A percentile compares a stretch with the other conserved stretches of the same genome.
These are phyloP conservation scores for Bimastos eiseni DNA, from an alignment of 2,888 invertebrate genomes.

Conservation along the genomic window DNA sequence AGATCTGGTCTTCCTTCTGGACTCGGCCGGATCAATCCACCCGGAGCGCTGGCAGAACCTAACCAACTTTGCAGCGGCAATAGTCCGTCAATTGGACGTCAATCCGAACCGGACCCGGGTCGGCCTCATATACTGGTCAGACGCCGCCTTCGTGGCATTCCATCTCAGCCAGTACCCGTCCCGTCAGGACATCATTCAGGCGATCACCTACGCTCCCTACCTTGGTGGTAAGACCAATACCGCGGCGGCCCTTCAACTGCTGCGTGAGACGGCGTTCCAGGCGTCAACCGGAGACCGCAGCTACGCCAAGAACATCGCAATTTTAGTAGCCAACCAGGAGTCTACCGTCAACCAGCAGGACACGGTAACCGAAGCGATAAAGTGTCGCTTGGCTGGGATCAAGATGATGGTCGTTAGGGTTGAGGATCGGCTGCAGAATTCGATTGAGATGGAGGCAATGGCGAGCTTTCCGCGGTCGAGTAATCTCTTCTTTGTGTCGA, in stretches of 20 bases:
- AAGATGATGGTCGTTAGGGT: conserved; percentile 29
- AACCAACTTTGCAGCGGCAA: conserved; percentile 34
- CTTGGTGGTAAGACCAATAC: conserved; percentile 56
- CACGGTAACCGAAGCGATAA: conserved; percentile 53
- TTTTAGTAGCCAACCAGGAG: conserved; percentile 54
- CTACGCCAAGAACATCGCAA: conserved; percentile 51
- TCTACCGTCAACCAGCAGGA: conserved; percentile 50
- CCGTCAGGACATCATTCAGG: conserved; percentile 49
- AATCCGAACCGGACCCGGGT: conserved; percentile 38
- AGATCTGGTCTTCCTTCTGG: conserved; percentile 41
- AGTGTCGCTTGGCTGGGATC: conserved; percentile 29
- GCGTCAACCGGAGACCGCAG: conserved; percentile 52
- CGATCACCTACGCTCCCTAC: conserved; percentile 49
- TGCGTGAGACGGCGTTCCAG: conserved; percentile 37
- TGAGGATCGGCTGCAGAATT: conserved; percentile 31
- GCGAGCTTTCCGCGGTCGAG: conserved; percentile 53
- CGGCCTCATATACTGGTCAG: conserved; percentile 43
- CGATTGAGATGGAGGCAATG: conserved; percentile 52
- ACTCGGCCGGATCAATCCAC: conserved; percentile 38
- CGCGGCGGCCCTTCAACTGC: conserved; percentile 49
- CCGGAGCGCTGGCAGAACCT: conserved; percentile 37
- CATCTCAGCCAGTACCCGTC: conserved; percentile 49
- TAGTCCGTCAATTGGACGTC: conserved; percentile 41
- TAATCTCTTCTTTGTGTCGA: conserved; percentile 51
- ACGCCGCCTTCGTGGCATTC: conserved; percentile 49